These are phyloP conservation scores for Caenorhabditis sulstoni DNA, from an alignment of 2,888 invertebrate species.

Conservation along the genomic window DNA sequence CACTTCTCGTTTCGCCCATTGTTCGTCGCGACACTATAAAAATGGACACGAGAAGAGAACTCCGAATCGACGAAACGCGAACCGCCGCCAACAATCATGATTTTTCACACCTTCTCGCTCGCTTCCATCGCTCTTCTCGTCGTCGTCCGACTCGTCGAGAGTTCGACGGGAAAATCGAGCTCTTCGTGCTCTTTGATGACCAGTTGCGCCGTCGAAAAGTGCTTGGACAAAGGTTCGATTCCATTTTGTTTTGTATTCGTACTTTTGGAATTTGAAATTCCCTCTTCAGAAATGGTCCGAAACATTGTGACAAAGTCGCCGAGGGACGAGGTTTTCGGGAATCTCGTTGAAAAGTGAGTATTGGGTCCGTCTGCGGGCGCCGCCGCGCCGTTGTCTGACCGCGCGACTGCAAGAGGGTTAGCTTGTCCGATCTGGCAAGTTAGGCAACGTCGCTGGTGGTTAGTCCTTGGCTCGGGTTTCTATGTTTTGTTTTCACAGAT, in stretches of 20 bases:
- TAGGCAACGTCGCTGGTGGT: too few relatives aligned
- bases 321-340: conserved; percentile 61
- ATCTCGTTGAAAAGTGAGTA: conserved; percentile 65
- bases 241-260: not conserved
- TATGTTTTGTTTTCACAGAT: conserved; percentile 54
- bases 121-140: conserved; percentile 2
- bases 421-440: too few relatives aligned
- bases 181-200: conserved; percentile 57
- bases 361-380: too few relatives aligned
- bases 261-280: not conserved
- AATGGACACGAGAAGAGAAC: conserved; percentile 1
- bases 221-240: conserved; percentile 62
- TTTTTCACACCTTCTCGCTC: not conserved
- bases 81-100: not conserved
- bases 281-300: conserved; percentile 51
- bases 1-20: conserved; percentile 26
- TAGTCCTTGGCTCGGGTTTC: too few relatives aligned
- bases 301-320: conserved; percentile 54
- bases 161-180: conserved; percentile 34
- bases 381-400: too few relatives aligned
- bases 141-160: not conserved
- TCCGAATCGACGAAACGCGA: too few relatives aligned
- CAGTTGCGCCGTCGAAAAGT: conserved; percentile 69
- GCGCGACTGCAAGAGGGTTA: too few relatives aligned
- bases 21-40: conserved; percentile 23